Conservation (phyloP, 2,888 invertebrate species). For the Epistrophe eligans region DNA sequence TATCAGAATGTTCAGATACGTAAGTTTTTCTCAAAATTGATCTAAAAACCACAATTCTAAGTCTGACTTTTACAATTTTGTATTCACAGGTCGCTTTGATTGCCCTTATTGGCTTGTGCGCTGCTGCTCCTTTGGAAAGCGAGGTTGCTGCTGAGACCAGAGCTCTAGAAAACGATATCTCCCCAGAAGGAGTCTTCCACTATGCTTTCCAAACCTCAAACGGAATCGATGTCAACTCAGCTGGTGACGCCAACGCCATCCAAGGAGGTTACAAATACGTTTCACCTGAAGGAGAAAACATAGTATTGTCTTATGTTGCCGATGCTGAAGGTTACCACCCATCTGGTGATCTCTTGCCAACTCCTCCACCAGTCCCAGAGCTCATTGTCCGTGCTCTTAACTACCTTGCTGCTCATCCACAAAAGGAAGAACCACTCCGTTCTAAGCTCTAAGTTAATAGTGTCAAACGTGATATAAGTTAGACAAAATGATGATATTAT, state of each 20-base stretch:
- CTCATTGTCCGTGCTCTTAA: conserved; percentile 85
- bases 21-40: conserved; percentile 12
- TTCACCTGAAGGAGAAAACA: conserved; percentile 85
- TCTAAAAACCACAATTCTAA: background rate
- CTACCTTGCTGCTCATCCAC: conserved; percentile 84
- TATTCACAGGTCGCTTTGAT: conserved; percentile 61
- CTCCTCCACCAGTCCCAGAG: conserved; percentile 85
- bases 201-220: conserved; percentile 86
- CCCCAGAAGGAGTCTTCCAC: conserved; percentile 83
- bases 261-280: conserved; percentile 85
- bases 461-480: conserved; percentile 1
- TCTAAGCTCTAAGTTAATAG: background rate
- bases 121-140: conserved; percentile 80
- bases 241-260: conserved; percentile 85
- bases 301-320: conserved; percentile 85
- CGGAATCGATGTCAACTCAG: conserved; percentile 86
- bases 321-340: conserved; percentile 86
- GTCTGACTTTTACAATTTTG: background rate
- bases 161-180: conserved; percentile 83
- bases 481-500: conserved; percentile 15
- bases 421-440: conserved; percentile 44
- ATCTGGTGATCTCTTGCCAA: conserved; percentile 83
- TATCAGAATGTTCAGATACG: conserved; percentile 58
- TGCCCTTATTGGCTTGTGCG: conserved; percentile 78
- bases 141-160: conserved; percentile 80